Evolutionary conservation across 1,140 invertebrate species (phyloP), one percentile per base, ranked within the genome.

Genomic region (Littorina saxatilis): DNA sequence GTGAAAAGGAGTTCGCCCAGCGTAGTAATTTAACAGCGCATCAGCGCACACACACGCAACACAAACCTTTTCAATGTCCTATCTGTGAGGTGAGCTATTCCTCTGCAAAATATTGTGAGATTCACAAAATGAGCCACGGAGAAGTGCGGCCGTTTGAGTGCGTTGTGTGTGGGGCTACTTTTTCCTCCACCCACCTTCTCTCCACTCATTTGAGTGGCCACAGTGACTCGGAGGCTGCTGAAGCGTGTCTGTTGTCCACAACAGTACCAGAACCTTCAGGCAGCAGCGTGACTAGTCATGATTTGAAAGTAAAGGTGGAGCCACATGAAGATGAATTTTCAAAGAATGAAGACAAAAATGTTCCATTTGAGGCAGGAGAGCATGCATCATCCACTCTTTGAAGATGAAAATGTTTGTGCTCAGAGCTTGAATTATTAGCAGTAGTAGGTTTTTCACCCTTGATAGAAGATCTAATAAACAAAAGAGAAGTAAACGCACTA

Each of bases 1-100:
- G 96, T 88, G 91, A 94, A 5, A 95, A 95, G 55, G 27, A 39
- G 20, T 87, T 85, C 72, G 63, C 82, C 29, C 80, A 85, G 72
- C 76, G 78, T 17, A 50, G 61, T n/a, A 73, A 80, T 47, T 72
- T 85, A 0, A 82, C 79, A 37, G 79, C 74, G 15, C 84, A 85
- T 63, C n/a, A 75, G 23, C 32, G 79, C 0, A 82, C 74, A 40
- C 84, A 85, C 79, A 81, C 75, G 0, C 81, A 76, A 20, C 72
- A 80, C 39, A 74, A 80, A 13, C 82, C 81, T 17, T 82, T 63
- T 32, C 39, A 39, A 1, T 85, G 84, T 32, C 29, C 75, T 13
- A 79, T 82, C 29, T 85, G 84, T 73, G 80, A 68, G 4, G 80
- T 76, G 35, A 32, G 61, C n/a, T 85, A 80, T 58, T 58, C 43